Percentiles rank a stretch among this genome's conserved stretches.
These are phyloP conservation scores for Platycnemis pennipes DNA, from an alignment of 2,888 invertebrate species.

Conservation along the genomic window DNA sequence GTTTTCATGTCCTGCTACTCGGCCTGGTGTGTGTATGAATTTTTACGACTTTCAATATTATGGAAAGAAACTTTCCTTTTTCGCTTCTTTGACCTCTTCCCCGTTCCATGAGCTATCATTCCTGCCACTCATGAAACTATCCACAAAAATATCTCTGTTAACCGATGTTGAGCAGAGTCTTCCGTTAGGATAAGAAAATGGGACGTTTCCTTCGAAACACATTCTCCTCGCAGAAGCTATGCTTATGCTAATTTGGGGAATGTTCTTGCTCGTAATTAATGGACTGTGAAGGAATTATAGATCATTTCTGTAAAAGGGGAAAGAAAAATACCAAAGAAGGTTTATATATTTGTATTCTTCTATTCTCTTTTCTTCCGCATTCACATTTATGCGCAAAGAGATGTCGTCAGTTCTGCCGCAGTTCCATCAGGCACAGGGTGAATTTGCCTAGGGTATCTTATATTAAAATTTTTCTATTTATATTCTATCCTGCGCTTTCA, in stretches of 20 bases:
- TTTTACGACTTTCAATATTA: constrained; percentile 1
- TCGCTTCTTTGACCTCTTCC: not conserved
- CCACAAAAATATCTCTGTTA: not conserved
- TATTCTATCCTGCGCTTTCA: too few species aligned
- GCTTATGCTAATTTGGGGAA: not conserved
- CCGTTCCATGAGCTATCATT: not conserved
- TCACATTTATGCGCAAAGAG: not conserved
- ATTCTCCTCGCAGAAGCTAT: not conserved
- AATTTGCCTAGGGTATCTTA: too few species aligned
- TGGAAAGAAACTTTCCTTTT: not conserved
- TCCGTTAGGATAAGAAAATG: not conserved
- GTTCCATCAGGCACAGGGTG: too few species aligned
- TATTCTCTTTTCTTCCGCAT: not conserved
- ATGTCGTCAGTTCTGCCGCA: too few species aligned
- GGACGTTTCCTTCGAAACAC: not conserved
- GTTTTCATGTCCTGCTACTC: not conserved
- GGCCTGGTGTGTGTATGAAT: not conserved
- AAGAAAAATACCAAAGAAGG: not conserved
- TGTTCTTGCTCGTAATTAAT: not conserved
- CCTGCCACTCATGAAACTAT: not conserved
- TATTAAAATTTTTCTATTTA: too few species aligned
- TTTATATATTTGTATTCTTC: not conserved
- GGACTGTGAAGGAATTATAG: not conserved
- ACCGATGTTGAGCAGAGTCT: not conserved
- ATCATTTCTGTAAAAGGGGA: not conserved